These are phyloP conservation scores for Dryobota labecula DNA, from an alignment of 2,888 invertebrate species.

Conservation along the genomic window DNA sequence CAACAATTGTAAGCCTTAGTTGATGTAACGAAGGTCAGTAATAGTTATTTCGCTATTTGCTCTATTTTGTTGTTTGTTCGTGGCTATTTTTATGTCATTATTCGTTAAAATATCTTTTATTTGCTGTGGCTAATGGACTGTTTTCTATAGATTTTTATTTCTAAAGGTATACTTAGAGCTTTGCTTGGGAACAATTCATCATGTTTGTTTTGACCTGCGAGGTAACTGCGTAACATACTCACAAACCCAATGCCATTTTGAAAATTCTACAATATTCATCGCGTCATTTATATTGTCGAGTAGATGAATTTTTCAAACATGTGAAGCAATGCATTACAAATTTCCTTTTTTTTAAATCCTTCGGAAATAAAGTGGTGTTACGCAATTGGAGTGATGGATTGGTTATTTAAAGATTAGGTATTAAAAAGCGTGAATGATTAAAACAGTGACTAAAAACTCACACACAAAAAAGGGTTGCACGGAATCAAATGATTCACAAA, in stretches of 20 bases:
- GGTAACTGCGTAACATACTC: background rate
- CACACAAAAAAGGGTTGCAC: background rate
- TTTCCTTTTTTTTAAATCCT: background rate
- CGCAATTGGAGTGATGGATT: background rate
- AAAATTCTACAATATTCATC: too few relatives aligned
- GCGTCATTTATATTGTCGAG: too few relatives aligned
- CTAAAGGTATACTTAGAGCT: background rate
- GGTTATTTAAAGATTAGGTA: background rate
- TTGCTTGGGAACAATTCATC: background rate
- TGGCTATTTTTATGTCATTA: background rate
- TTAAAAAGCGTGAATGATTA: background rate
- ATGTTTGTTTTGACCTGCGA: background rate
- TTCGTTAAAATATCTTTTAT: constrained; percentile 14
- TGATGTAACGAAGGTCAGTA: constrained; percentile 10
- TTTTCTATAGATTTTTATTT: constrained; percentile 10
- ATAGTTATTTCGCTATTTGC: background rate
- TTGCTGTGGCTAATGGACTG: constrained; percentile 20
- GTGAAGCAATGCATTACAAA: background rate
- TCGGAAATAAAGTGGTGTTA: background rate
- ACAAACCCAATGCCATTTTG: too few relatives aligned
- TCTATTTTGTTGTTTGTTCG: constrained; percentile 8
- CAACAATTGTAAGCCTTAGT: constrained; percentile 1
- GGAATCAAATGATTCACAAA: background rate
- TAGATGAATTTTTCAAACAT: background rate
- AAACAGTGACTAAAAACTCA: background rate